phyloP scores from a whole-genome alignment of 2,113 vertebrate species.

The Pedionomus torquatus region DNA sequence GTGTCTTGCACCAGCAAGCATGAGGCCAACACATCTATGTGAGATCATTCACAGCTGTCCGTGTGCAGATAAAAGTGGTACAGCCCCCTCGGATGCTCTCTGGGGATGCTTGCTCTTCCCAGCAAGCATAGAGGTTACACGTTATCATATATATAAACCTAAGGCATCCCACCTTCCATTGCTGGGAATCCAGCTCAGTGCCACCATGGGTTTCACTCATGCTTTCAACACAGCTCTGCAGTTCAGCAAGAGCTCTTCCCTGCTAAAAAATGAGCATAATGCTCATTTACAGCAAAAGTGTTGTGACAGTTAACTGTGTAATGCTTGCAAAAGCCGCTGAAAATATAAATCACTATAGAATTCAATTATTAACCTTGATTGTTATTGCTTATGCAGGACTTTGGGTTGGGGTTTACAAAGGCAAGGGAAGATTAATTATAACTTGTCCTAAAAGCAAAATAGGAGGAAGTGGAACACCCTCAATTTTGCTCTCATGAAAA shows the following conservation, averaged over 20 bases:
- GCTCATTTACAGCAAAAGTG: not conserved
- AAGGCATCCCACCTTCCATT: not conserved
- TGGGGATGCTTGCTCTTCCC: not conserved
- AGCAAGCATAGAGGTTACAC: not conserved
- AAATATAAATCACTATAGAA: not conserved
- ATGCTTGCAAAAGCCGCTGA: not conserved
- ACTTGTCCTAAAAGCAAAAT: slow-evolving; percentile 6
- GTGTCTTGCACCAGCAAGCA: not conserved
- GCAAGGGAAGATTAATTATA: not conserved
- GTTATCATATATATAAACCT: not conserved
- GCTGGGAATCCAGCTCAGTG: not conserved
- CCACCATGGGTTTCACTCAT: not conserved
- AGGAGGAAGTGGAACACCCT: not conserved
- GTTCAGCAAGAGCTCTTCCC: not conserved
- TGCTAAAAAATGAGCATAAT: not conserved
- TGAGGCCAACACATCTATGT: not conserved
- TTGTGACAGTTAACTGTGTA: not conserved
- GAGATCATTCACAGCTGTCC: not conserved
- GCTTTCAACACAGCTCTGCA: not conserved
- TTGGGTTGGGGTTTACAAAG: not conserved
- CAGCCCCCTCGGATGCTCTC: not conserved
- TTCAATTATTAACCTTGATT: not conserved
- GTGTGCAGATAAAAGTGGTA: not conserved
- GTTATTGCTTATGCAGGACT: not conserved
- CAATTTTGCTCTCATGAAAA: not conserved